Evolutionary conservation across 2,113 vertebrate species (phyloP).

Genomic region (Pterocles burchelli): DNA sequence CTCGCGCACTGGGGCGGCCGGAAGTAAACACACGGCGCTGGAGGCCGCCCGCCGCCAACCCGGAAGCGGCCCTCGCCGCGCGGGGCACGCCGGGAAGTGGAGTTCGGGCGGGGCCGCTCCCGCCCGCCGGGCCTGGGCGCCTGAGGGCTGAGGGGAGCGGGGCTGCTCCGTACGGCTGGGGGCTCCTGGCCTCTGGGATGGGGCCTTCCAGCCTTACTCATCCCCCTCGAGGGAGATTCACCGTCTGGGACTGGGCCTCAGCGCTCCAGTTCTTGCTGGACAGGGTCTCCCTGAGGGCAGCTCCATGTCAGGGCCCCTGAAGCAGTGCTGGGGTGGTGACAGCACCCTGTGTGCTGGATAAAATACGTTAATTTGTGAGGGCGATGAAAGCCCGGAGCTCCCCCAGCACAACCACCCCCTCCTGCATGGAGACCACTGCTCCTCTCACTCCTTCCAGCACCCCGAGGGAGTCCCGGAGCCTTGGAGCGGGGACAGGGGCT

Average conservation of each 20-base stretch:
- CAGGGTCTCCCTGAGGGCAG: no score
- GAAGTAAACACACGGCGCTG: constrained; percentile 83
- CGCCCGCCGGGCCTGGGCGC: no score
- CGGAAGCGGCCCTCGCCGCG: neutral
- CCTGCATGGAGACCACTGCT: fast-evolving
- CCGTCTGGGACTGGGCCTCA: fast-evolving
- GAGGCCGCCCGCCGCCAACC: constrained; percentile 7
- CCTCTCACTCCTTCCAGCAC: neutral
- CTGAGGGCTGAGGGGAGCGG: no score
- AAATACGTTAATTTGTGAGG: neutral
- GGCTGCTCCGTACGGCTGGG: neutral
- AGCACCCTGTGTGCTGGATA: fast-evolving
- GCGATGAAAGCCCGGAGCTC: neutral
- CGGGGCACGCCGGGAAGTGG: neutral
- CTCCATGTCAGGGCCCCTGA: fast-evolving
- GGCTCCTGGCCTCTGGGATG: fast-evolving
- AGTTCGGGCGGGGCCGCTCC: neutral
- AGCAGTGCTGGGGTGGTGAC: no score
- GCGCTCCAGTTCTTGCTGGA: fast-evolving
- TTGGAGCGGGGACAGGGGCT: fast-evolving
- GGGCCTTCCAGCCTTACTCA: fast-evolving
- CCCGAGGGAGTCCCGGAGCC: neutral
- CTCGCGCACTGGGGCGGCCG: constrained; percentile 74
- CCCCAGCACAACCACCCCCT: fast-evolving
- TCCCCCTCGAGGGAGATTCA: fast-evolving